phyloP scores from a whole-genome alignment of 2,888 invertebrate genomes.

The Athetis lepigone region DNA sequence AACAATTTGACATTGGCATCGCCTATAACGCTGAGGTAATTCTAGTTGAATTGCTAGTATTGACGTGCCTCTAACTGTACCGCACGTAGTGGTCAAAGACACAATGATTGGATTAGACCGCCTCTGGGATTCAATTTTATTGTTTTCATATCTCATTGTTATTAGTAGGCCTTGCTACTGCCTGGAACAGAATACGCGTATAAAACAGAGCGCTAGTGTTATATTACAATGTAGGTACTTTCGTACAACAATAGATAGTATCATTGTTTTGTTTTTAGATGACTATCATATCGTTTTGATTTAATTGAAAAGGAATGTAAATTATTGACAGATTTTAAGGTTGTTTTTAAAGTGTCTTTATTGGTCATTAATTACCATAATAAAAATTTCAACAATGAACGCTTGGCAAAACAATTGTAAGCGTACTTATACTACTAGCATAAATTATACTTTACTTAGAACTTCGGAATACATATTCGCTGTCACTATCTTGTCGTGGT shows the following conservation, averaged over 20 bases:
- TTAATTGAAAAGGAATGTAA: slow-evolving; percentile 28
- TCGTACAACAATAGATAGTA: slow-evolving; percentile 23
- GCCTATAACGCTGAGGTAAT: neutral
- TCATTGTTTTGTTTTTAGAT: slow-evolving; percentile 18
- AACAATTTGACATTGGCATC: slow-evolving; percentile 3
- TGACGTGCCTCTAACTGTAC: slow-evolving; percentile 1
- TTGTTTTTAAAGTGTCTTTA: neutral
- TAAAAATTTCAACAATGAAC: neutral
- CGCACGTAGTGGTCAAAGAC: slow-evolving; percentile 36
- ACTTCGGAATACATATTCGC: too few species aligned
- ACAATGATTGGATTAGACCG: slow-evolving; percentile 49
- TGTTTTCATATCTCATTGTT: slow-evolving; percentile 63
- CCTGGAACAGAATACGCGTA: slow-evolving; percentile 21
- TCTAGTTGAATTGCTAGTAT: neutral
- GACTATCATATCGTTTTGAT: slow-evolving; percentile 16
- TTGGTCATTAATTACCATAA: slow-evolving; percentile 5
- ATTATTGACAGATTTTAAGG: slow-evolving; percentile 7
- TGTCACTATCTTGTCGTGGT: too few species aligned
- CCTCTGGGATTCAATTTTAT: slow-evolving; percentile 61
- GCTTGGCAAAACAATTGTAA: neutral
- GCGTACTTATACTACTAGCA: neutral
- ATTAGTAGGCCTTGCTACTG: slow-evolving; percentile 38
- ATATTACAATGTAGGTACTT: slow-evolving; percentile 23
- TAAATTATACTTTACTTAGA: too few species aligned
- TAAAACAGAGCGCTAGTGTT: slow-evolving; percentile 12